Evolutionary conservation across 2,797 vertebrate genomes (phyloP).

Genomic region (Lepidocolaptes lacrymiger): DNA sequence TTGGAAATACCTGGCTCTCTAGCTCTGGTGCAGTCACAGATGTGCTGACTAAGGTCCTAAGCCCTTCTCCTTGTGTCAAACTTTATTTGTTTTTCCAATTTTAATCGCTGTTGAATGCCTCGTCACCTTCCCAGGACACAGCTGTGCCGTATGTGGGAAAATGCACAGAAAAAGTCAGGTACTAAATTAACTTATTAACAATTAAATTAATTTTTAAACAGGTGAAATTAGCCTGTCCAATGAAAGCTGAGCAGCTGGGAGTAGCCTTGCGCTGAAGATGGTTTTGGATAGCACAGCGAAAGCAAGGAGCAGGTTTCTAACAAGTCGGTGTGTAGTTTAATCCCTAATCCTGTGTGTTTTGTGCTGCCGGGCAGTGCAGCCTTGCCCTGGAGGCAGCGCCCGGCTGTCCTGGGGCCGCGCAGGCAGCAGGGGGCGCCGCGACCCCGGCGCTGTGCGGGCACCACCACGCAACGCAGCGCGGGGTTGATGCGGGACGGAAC

Average conservation of each 20-base stretch:
- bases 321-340: neutral
- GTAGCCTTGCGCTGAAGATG: neutral
- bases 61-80: neutral
- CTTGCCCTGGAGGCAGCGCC: no score
- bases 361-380: neutral
- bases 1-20: neutral
- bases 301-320: neutral
- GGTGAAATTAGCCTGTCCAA: neutral
- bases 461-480: fast-evolving
- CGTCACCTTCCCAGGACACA: neutral
- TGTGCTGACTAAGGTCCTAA: neutral
- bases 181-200: neutral
- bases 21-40: neutral
- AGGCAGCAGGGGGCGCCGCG: neutral
- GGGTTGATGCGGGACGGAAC: neutral
- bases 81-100: neutral
- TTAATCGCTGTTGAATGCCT: neutral
- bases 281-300: neutral
- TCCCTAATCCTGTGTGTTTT: neutral
- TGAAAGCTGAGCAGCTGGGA: neutral
- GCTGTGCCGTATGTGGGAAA: neutral
- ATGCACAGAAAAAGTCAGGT: neutral
- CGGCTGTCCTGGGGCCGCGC: neutral
- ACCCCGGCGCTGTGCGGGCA: neutral
- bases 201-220: neutral